These are phyloP conservation scores for Mellilla xanthometata DNA, from an alignment of 2,888 invertebrate species.

Conservation along the genomic window DNA sequence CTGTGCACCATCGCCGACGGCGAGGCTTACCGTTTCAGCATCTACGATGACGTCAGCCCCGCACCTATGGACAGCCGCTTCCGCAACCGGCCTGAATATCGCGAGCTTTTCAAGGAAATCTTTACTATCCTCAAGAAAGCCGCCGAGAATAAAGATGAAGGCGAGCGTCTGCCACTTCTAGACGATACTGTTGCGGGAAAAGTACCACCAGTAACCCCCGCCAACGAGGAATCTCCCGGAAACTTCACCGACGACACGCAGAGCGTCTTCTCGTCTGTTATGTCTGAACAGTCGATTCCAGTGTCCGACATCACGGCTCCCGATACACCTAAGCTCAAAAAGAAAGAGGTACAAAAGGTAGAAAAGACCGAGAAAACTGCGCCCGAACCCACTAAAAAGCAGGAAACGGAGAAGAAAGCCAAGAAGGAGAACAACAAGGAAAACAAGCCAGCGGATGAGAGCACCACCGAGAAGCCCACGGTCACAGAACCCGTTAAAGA, in stretches of 20 bases:
- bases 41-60: constrained; percentile 90
- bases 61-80: constrained; percentile 92
- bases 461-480: constrained; percentile 51
- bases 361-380: constrained; percentile 46
- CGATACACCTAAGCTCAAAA: constrained; percentile 79
- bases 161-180: constrained; percentile 87
- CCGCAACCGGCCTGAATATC: constrained; percentile 91
- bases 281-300: constrained; percentile 88
- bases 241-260: constrained; percentile 88
- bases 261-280: constrained; percentile 88
- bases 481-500: constrained; percentile 30
- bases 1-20: constrained; percentile 93
- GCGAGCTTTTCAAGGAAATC: constrained; percentile 91
- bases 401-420: constrained; percentile 47
- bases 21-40: constrained; percentile 92
- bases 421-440: constrained; percentile 43
- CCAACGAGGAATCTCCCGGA: constrained; percentile 84
- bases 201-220: constrained; percentile 87
- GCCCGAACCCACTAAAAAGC: constrained; percentile 57
- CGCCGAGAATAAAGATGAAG: constrained; percentile 91
- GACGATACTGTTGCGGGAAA: constrained; percentile 84
- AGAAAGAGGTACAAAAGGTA: constrained; percentile 63
- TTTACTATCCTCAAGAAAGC: constrained; percentile 92
- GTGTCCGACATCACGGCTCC: constrained; percentile 85
- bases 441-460: constrained; percentile 59